Base-by-base conservation (phyloP, 2,797 vertebrate species). In the Gambusia yucatana region DNA sequence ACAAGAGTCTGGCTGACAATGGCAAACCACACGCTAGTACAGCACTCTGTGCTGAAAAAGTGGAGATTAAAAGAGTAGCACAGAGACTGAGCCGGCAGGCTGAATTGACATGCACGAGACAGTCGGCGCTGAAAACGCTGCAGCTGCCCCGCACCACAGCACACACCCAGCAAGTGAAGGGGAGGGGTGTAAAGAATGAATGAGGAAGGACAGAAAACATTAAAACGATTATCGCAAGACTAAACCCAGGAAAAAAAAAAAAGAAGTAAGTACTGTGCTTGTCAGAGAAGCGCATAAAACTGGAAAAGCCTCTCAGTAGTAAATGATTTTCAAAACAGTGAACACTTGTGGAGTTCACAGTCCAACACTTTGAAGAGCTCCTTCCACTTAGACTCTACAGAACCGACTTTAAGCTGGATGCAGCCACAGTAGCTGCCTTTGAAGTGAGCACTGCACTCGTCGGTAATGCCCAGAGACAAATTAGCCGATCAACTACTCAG, bases 51-150 rank as follows among this genome's bases (percentile, higher is more conserved):
- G 88, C 84, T 85, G 88, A 88, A 88, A 92, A 91, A 30, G 25
- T 11, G n/a, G 13, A 90, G 92, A 94, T 94, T 95, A 93, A 94
- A 67, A 87, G 93, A 88, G 87, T 81, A 86, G 87, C 94, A 95
- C 93, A 95, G 93, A 94, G 93, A 94, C 89, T 95, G 94, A 96
- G 90, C 86, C 81, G 73, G 85, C 74, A 57, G 85, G 73, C 77
- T 88, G 90, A 95, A 95, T 96, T 96, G 93, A 94, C 93, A 95
- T 94, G 92, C 94, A 93, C 47, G 65, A 88, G 88, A 92, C 93
- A 87, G 85, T 83, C 82, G 44, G 87, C 82, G 67, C 82, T 79
- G 85, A 92, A 93, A 94, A 93, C 73, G 61, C 73, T 85, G 83
- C 95, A 96, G 94, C 93, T 95, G 94, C 89, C 91, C 84, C 73